These are phyloP conservation scores for Alsophila aescularia DNA, from an alignment of 2,888 invertebrate species.

Conservation along the genomic window DNA sequence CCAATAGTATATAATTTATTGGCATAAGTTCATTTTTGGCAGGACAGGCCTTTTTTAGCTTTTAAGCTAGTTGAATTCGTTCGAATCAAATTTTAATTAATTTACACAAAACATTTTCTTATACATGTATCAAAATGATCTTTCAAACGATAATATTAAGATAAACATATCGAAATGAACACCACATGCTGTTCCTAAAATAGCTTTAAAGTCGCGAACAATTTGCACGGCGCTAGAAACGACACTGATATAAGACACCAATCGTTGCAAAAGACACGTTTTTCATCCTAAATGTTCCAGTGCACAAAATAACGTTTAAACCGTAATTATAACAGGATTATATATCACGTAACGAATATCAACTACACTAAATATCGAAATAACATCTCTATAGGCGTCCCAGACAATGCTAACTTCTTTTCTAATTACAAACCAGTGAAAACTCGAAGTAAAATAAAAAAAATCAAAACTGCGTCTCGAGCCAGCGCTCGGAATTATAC, in stretches of 20 bases:
- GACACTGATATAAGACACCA: conserved; percentile 13
- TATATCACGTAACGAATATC: conserved; percentile 2
- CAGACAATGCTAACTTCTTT: conserved; percentile 18
- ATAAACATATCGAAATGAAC: too few relatives aligned
- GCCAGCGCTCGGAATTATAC: conserved; percentile 44
- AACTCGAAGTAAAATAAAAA: conserved; percentile 7
- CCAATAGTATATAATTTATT: too few relatives aligned
- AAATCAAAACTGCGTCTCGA: conserved; percentile 33
- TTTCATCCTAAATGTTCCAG: background rate
- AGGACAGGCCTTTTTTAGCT: too few relatives aligned
- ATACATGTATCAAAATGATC: too few relatives aligned
- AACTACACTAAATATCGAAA: background rate
- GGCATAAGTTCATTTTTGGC: too few relatives aligned
- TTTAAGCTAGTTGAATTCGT: too few relatives aligned
- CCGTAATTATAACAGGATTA: background rate
- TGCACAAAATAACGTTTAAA: background rate
- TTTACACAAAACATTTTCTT: too few relatives aligned
- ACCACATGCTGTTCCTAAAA: too few relatives aligned
- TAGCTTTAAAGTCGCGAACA: too few relatives aligned
- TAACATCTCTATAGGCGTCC: conserved; percentile 10
- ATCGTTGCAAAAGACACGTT: background rate
- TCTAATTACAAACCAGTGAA: conserved; percentile 19
- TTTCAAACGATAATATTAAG: too few relatives aligned
- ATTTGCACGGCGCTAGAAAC: too few relatives aligned
- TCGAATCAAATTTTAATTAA: too few relatives aligned